Conservation (phyloP, 37 sponge, comb jelly and placozoan species). For the Aphrocallistes beatrix region DNA sequence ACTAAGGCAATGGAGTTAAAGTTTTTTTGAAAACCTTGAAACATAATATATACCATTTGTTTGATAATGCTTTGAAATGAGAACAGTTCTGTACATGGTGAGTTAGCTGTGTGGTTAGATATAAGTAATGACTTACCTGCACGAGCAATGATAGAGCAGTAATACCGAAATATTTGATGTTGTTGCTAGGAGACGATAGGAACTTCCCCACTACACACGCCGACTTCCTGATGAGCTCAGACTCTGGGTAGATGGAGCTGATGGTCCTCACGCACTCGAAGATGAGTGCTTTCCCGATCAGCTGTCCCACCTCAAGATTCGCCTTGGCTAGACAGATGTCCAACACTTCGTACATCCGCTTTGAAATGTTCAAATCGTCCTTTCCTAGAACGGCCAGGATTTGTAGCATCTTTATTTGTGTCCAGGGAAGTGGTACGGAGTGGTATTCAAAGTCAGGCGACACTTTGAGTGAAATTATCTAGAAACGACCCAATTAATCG, state of each 20-base stretch:
- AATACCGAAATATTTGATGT: constrained; percentile 73
- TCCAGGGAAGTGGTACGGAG: constrained; percentile 79
- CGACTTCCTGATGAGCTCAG: constrained; percentile 44
- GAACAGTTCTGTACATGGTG: no score
- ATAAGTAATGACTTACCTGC: constrained; percentile 30
- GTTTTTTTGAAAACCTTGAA: no score
- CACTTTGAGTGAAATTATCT: constrained; percentile 32
- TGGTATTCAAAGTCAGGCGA: constrained; percentile 81
- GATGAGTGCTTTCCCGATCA: constrained; percentile 44
- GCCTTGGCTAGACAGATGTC: constrained; percentile 52
- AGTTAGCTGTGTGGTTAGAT: no score
- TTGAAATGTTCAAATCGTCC: constrained; percentile 41
- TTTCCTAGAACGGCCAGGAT: not conserved
- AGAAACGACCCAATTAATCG: not conserved
- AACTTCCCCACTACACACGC: constrained; percentile 49
- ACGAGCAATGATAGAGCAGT: constrained; percentile 51
- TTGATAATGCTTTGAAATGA: no score
- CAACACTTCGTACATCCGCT: constrained; percentile 57
- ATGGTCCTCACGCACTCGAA: constrained; percentile 75
- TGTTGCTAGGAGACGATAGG: constrained; percentile 40
- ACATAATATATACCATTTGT: no score
- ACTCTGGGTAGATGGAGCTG: constrained; percentile 57
- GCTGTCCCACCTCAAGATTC: constrained; percentile 20
- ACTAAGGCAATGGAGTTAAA: no score
- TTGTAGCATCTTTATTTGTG: constrained; percentile 34